phyloP scores from a whole-genome alignment of 2,888 invertebrate genomes.

The Coelinius sp. region DNA sequence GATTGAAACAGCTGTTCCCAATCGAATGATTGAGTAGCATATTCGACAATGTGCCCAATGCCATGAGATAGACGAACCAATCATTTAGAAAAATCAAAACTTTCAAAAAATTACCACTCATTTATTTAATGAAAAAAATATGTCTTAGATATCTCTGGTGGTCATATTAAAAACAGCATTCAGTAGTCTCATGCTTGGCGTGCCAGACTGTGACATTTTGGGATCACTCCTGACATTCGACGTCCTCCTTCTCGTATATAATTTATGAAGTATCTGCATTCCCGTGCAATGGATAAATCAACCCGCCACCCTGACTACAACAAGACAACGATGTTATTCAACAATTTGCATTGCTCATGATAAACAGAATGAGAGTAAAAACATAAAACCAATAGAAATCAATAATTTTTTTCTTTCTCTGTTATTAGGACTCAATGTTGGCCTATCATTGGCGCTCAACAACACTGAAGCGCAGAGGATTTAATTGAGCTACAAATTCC shows the following conservation, averaged over 20 bases:
- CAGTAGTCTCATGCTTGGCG: slow-evolving; percentile 61
- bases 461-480: slow-evolving; percentile 53
- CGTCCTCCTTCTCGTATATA: slow-evolving; percentile 60
- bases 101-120: background rate
- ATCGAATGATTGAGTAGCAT: too few relatives aligned
- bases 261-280: slow-evolving; percentile 69
- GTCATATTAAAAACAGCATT: slow-evolving; percentile 21
- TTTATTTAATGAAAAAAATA: background rate
- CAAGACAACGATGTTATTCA: slow-evolving; percentile 17
- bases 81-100: too few relatives aligned
- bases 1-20: too few relatives aligned
- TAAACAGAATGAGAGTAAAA: slow-evolving; percentile 5
- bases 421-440: background rate
- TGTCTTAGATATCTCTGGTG: background rate
- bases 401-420: background rate
- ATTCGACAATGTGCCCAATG: too few relatives aligned
- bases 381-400: background rate
- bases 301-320: slow-evolving; percentile 59
- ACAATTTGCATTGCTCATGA: background rate
- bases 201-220: slow-evolving; percentile 56
- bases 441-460: slow-evolving; percentile 7
- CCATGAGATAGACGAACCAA: too few relatives aligned
- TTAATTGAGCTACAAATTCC: slow-evolving; percentile 71
- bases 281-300: slow-evolving; percentile 65
- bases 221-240: slow-evolving; percentile 59